Base-by-base conservation (phyloP, 2,113 vertebrate genomes). In the Gnathonemus longibarbis region DNA sequence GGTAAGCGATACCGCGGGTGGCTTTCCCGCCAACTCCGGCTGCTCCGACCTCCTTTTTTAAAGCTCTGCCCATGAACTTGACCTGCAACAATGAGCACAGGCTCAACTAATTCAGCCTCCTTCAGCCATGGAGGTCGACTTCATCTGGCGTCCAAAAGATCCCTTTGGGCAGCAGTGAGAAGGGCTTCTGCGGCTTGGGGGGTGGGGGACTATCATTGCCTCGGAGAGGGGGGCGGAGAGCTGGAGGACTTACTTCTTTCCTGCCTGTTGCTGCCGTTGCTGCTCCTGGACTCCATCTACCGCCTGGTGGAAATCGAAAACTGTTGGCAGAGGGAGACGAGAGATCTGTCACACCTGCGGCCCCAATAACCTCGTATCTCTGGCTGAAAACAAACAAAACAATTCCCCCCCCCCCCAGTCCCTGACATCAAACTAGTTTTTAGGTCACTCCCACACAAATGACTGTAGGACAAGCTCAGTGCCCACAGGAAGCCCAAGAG, bases 221-320 rank as follows among this genome's bases (percentile, higher is more conserved):
- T 42, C 39, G 39, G 39, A 42, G 39, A 42, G 39, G 39, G 15
- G 15, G 19, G 17, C 1, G 13, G n/a, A 11, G 19, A 85, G 48
- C 80, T 89, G 27, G 56, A 77, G 91, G 91, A 91, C 97, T 93
- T 98, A 99, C 98, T 97, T 99, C 95, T 98, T 98, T 94, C 98
- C 98, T 56, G 97, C 98, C 97, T 99, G 98, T 90, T 99, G 97
- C 95, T 99, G 96, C 89, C 98, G 97, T 95, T 98, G 97, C 90
- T 99, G 97, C 93, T 99, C 98, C 93, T 99, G 98, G 94, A 98
- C 97, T 89, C 97, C 97, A 94, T 99, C 98, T 91, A 98, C 98
- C 15, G 98, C 98, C 96, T 99, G 98, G 94, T 99, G 98, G 94
- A 99, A 99, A 96, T 99, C 98, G 96, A 99, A 99, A 89, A 99